Evolutionary conservation across 2,888 invertebrate genomes (phyloP), one percentile per base, ranked within the genome.

Genomic region (Lymantria dispar): DNA sequence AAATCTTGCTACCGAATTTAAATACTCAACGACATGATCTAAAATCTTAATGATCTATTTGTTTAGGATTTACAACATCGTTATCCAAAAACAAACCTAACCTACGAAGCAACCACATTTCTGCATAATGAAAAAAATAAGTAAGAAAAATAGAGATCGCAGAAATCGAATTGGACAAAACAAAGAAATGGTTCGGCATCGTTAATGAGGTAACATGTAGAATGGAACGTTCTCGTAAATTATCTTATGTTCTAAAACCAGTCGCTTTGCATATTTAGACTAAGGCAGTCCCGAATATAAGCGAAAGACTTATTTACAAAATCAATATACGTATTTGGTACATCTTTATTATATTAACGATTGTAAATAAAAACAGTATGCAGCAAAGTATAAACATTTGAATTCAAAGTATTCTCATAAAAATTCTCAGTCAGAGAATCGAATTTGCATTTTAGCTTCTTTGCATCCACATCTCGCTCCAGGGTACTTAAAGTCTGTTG

Each of bases 1-100:
- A 67, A 72, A 60, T 66, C 60, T 66, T 57, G 83, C 85, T 82
- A 83, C 84, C 76, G 80, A 77, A 76, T 80, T 66, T 9, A 77
- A 77, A 70, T 64, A 53, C 60, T 58, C 47, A 66, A 64, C 61
- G 30, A 49, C 54, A 61, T 33, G 70, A 71, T 63, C 8, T 10
- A 33, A 33, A 33, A 30, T 8, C 8, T 10, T 33, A 33, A 1
- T 8, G 33, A 33, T 33, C 3, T 22, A 22, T 22, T 22, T 22
- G 2, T 22, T 22, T 5, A 5, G 22, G 22, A 22, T 22, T 22
- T 22, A 22, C 22, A 22, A 3, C 22, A 22, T 22, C 22, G 22
- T 22, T 22, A 22, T 5, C 22, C 2, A 2, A 22, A 8, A 33
- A 33, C 33, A 54, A 78, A 83, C 80, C 78, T 73, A 80, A 82